These are phyloP conservation scores for Garra rufa DNA, from an alignment of 2,113 vertebrate genomes.

Conservation along the genomic window DNA sequence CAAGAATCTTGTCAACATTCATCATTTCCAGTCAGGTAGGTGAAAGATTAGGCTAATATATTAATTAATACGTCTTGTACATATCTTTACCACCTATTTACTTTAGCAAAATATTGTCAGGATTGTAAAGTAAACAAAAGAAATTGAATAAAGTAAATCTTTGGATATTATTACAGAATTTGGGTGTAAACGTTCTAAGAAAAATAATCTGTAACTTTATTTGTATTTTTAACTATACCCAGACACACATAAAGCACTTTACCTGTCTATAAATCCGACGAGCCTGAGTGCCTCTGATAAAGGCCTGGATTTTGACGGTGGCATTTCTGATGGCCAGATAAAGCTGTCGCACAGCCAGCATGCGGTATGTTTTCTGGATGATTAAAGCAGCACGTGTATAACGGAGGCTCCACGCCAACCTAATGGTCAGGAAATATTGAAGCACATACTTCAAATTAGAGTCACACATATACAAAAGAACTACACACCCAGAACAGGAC, in stretches of 20 bases:
- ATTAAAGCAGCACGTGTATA: constrained; percentile 70
- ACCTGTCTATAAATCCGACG: constrained; percentile 66
- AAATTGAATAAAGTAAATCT: neutral
- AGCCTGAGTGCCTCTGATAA: constrained; percentile 68
- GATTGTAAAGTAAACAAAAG: neutral
- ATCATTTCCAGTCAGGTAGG: no score
- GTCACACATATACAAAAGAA: neutral
- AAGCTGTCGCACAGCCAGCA: constrained; percentile 67
- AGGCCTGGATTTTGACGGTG: constrained; percentile 77
- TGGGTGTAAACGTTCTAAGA: neutral
- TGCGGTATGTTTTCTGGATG: constrained; percentile 76
- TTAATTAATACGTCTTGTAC: no score
- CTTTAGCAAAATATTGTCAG: no score
- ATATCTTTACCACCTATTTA: no score
- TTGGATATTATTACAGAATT: neutral
- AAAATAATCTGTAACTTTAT: neutral
- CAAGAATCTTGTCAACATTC: no score
- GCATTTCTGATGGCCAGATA: constrained; percentile 67
- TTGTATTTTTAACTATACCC: neutral
- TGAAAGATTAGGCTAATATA: no score
- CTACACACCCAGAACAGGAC: neutral
- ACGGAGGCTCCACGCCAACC: constrained; percentile 65
- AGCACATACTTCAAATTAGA: neutral
- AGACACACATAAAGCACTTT: neutral
- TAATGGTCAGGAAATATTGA: constrained; percentile 46